Base-by-base conservation (phyloP, 2,113 vertebrate genomes). In the Semicossyphus pulcher region DNA sequence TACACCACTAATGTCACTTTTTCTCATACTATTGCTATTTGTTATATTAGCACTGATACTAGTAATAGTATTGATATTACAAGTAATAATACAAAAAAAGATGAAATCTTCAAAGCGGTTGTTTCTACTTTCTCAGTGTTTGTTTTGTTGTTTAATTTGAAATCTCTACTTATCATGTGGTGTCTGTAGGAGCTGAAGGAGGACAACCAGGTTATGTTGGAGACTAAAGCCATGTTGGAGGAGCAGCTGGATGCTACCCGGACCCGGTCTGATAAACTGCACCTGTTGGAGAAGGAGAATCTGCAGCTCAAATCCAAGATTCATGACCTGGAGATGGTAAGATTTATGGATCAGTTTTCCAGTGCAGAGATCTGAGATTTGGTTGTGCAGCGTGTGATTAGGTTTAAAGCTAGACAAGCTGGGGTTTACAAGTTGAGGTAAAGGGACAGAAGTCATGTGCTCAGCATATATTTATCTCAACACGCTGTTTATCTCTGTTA, bases 141-240 rank as follows among this genome's bases (percentile, higher is more conserved):
- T 44, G n/a, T 70, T 41, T 18, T 56, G 25, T 68, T 42, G 21
- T 57, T 11, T 20, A n/a, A 34, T 63, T 21, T 54, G 5, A 58
- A 1, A 39, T 26, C 5, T 21, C 7, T 59, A 6, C n/a, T 64
- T 23, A 31, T 68, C 31, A 64, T 14, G 18, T 44, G 16, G 10
- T 25, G 37, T 64, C 7, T 90, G 39, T 81, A 99, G 98, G 98
- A 99, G 73, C 90, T 99, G 80, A 99, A 98, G 88, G 98, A 99
- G 91, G 97, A 99, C 93, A 98, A 99, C 94, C 97, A 97, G 84
- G 94, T 99, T 74, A 90, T 99, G 83, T 86, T 99, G 82, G 98
- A 99, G 93, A 99, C 98, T 39, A 99, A 98, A 91, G 94, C 93
- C 12, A 98, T 99, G 98, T 88, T 99, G 92, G 97, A 97, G 92